A percentile compares a stretch with the other conserved stretches of the same genome.
Conservation (phyloP, 2,113 vertebrate species). For the Fulica atra region DNA sequence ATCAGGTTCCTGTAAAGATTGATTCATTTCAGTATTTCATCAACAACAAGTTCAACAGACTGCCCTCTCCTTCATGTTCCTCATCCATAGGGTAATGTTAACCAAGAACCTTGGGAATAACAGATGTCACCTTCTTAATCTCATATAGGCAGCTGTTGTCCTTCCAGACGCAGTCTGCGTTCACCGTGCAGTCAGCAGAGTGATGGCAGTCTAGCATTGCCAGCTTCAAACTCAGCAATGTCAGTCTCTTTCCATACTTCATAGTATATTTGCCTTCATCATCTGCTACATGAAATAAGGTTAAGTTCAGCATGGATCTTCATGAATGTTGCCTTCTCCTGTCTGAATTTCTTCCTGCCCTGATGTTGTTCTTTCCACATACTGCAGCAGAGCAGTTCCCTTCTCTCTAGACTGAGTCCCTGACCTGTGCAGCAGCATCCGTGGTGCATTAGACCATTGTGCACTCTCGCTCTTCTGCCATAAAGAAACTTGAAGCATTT, state of each 20-base stretch:
- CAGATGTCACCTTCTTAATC: not conserved
- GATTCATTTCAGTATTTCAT: not conserved
- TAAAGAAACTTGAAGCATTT: not conserved
- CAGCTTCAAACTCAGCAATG: not conserved
- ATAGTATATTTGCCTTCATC: not conserved
- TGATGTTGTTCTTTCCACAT: not conserved
- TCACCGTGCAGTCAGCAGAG: not conserved
- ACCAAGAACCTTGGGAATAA: not conserved
- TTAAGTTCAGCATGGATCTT: not conserved
- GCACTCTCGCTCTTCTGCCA: not conserved
- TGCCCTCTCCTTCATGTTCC: not conserved
- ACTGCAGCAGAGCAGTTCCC: not conserved
- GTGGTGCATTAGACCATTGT: not conserved
- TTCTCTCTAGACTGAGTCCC: not conserved
- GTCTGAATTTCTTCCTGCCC: not conserved
- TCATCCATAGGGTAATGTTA: not conserved
- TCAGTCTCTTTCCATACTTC: not conserved
- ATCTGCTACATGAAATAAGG: not conserved
- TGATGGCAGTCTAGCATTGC: not conserved
- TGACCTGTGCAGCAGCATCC: not conserved
- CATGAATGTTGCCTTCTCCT: not conserved
- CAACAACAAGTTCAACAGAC: not conserved
- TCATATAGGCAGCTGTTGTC: not conserved
- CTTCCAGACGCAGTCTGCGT: not conserved
- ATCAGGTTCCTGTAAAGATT: not conserved